Base-by-base conservation (phyloP, 2,888 invertebrate genomes). In the Ornithoptera priamus region DNA sequence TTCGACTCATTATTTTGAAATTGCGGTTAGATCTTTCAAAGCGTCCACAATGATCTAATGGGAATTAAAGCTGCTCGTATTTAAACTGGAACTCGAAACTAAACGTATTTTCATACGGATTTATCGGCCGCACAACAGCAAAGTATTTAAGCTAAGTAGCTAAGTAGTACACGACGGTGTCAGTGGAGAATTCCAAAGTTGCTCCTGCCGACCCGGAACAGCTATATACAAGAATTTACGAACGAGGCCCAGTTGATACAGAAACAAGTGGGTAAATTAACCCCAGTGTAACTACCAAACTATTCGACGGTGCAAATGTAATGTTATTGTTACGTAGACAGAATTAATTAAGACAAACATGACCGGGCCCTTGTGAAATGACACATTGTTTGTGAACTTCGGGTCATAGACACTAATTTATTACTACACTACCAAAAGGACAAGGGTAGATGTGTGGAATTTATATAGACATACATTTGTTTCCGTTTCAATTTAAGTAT, bases 311-410 rank as follows among this genome's bases (percentile, higher is more conserved):
- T 67, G 71, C 60, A 42, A 70, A 71, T 72, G 72, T 71, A 68
- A 71, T 68, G 57, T 70, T 72, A 73, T 74, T 72, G 71, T 75
- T 69, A 71, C 69, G 68, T 69, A 70, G 65, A 68, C 58, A 50
- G 70, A 68, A 73, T 73, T 75, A 75, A 75, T 75, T 73, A 74
- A 72, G 73, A 73, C 71, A 71, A 71, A 73, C 71, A 69, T 68
- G 57, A 61, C 60, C n/a, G 22, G 24, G 58, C 57, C 65, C 62
- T 65, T 63, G 65, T n/a, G 36, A 56, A 61, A 65, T 65, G 61
- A 30, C 50, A 71, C 63, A 53, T 24, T 63, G 66, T 66, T 62
- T 69, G 61, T 59, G 59, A 53, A 62, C 61, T 65, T 65, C 22
- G 36, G 36, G 57, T 30, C 62, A 46, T 46, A 62, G 53, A 36